These are phyloP conservation scores for Mayetiola destructor DNA, from an alignment of 2,888 invertebrate genomes.

Conservation along the genomic window DNA sequence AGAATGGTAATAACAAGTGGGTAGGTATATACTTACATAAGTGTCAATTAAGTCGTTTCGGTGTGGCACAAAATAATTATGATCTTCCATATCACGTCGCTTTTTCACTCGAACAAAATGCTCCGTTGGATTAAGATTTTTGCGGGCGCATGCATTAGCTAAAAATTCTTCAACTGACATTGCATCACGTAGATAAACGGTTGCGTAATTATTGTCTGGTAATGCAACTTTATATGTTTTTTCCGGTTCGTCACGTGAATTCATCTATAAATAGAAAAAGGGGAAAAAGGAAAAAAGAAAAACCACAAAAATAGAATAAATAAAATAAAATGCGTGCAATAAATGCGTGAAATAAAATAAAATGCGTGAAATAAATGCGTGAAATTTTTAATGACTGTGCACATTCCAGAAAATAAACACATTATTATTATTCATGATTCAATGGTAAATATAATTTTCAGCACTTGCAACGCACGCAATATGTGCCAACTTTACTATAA, in stretches of 20 bases:
- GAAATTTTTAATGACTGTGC: constrained; percentile 8
- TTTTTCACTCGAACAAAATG: constrained; percentile 93
- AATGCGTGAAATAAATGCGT: too few relatives aligned
- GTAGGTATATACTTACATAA: constrained; percentile 57
- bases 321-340: too few relatives aligned
- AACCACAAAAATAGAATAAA: constrained; percentile 19
- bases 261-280: constrained; percentile 47
- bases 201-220: constrained; percentile 69
- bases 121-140: constrained; percentile 85
- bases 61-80: constrained; percentile 92
- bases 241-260: constrained; percentile 72
- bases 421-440: neutral
- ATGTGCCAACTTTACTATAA: too few relatives aligned
- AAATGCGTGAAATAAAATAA: too few relatives aligned
- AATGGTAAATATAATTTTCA: neutral
- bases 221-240: constrained; percentile 80
- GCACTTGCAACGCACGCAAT: too few relatives aligned
- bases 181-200: constrained; percentile 73
- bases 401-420: too few relatives aligned
- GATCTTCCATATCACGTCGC: constrained; percentile 86
- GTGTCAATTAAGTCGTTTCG: constrained; percentile 88
- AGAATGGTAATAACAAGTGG: too few relatives aligned
- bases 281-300: too few relatives aligned
- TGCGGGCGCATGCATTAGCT: constrained; percentile 79
- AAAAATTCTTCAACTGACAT: constrained; percentile 95